A percentile compares a stretch with the other conserved stretches of the same genome.
These are phyloP conservation scores for Agrochola macilenta DNA, from an alignment of 2,888 invertebrate genomes.

Conservation along the genomic window DNA sequence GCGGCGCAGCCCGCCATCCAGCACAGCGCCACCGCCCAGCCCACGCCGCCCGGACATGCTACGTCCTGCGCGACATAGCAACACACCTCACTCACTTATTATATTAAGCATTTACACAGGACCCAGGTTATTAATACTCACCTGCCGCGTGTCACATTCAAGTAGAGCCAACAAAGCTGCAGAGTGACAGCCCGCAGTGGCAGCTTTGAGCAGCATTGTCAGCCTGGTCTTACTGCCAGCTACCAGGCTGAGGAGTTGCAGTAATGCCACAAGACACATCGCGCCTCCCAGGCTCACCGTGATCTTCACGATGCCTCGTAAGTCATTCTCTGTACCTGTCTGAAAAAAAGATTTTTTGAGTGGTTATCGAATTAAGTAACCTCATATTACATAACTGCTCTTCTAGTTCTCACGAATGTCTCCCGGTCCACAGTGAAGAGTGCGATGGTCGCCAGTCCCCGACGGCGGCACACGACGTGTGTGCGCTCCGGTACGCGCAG, in stretches of 20 bases:
- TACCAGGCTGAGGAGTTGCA: slow-evolving; percentile 81
- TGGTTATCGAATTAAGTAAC: background rate
- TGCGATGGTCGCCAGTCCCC: slow-evolving; percentile 83
- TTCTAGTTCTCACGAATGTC: slow-evolving; percentile 78
- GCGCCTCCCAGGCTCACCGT: slow-evolving; percentile 84
- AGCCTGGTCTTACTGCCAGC: slow-evolving; percentile 77
- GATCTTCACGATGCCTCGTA: slow-evolving; percentile 83
- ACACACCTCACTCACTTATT: background rate
- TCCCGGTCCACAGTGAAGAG: slow-evolving; percentile 83
- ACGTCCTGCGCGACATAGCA: slow-evolving; percentile 73
- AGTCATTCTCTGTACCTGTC: slow-evolving; percentile 85
- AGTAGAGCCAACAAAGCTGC: slow-evolving; percentile 83
- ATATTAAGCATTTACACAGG: background rate
- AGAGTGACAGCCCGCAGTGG: slow-evolving; percentile 83
- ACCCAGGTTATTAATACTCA: slow-evolving; percentile 54
- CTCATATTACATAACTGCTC: background rate
- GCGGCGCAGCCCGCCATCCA: slow-evolving; percentile 93
- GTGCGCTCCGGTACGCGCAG: slow-evolving; percentile 83
- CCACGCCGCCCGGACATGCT: slow-evolving; percentile 88
- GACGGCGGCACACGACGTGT: slow-evolving; percentile 82
- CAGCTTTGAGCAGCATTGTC: slow-evolving; percentile 80
- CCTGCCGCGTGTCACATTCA: slow-evolving; percentile 85
- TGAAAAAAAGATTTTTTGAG: slow-evolving; percentile 58
- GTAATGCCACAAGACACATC: slow-evolving; percentile 82
- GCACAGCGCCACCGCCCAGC: slow-evolving; percentile 93